A percentile compares a stretch with the other conserved stretches of the same genome.
These are phyloP conservation scores for Hyles euphorbiae DNA, from an alignment of 1,140 invertebrate genomes.

Conservation along the genomic window DNA sequence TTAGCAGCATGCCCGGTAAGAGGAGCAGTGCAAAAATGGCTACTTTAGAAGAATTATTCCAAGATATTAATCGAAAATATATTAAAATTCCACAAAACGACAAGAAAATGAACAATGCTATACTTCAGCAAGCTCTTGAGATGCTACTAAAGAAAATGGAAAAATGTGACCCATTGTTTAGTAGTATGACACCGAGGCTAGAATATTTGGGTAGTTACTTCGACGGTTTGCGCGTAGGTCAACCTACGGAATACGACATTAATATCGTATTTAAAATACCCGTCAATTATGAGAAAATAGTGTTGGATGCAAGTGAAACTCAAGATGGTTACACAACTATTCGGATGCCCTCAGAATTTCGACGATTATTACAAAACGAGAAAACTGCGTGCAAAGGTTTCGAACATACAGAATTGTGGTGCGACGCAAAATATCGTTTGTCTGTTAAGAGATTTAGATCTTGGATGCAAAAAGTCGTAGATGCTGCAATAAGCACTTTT, in stretches of 20 bases:
- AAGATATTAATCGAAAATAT: conserved; percentile 29
- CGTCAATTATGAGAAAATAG: conserved; percentile 36
- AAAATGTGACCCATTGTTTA: conserved; percentile 29
- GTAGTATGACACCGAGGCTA: conserved; percentile 37
- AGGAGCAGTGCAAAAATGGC: too few relatives aligned
- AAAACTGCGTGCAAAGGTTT: conserved; percentile 33
- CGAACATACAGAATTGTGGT: conserved; percentile 37
- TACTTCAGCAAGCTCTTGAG: conserved; percentile 32
- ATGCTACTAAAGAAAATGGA: conserved; percentile 31
- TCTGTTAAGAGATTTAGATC: conserved; percentile 34
- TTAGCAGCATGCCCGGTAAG: not conserved
- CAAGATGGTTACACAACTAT: conserved; percentile 31
- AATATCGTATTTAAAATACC: conserved; percentile 39
- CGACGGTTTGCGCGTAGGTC: conserved; percentile 39
- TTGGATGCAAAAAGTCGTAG: conserved; percentile 45
- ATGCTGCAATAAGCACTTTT: conserved; percentile 28
- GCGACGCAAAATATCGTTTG: conserved; percentile 28
- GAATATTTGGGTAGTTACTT: conserved; percentile 46
- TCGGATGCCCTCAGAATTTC: conserved; percentile 41
- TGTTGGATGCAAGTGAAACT: conserved; percentile 26
- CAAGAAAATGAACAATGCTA: conserved; percentile 29
- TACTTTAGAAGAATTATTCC: conserved; percentile 27
- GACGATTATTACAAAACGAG: conserved; percentile 31
- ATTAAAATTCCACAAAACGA: conserved; percentile 33
- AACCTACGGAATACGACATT: conserved; percentile 43